Base-by-base conservation (phyloP, 2,888 invertebrate species). In the Dynastes tityus region DNA sequence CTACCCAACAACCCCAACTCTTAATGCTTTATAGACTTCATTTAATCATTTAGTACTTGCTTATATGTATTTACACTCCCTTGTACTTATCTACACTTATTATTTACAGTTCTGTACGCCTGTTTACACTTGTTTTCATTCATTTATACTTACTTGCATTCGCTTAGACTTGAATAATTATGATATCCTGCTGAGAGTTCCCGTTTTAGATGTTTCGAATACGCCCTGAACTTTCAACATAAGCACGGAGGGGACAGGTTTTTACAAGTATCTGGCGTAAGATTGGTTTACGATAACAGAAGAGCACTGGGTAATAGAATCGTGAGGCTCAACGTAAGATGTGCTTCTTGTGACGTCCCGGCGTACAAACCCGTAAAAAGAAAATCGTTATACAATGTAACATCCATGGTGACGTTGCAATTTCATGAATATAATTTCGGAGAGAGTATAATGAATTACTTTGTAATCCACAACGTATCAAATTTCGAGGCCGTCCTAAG, bases 231-330 rank as follows among this genome's bases (percentile, higher is more conserved):
- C 11, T 13, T 63, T 11, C 9, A 63, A 61, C n/a, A 22, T 61
- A 55, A 88, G 81, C 83, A 85, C 45, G 86, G 86, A 6, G 84
- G 84, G 8, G 83, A 87, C 53, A 93, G 93, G 80, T 97, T 96
- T 85, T 89, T 97, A 2, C 97, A 97, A 89, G 89, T 94, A 77
- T 96, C 97, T 16, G 97, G 97, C 1, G 82, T 95, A 9, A 91
- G 89, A 83, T 93, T 96, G 0, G 89, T 90, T 1, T 96, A 94
- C 83, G 92, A 97, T 87, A 87, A 94, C 27, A 87, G 88, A 0
- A 90, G 90, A 81, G 91, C 91, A 0, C 87, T 90, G 0, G 93
- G 94, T 1, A 88, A 89, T 0, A 91, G 96, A 83, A 94, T 97
- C 0, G 86, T 90, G 0, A 90, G 91, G 1, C 92, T 92, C 0